Percentiles rank a stretch among this genome's conserved stretches.
These are phyloP conservation scores for Diadumene lineata DNA, from an alignment of 92 coral and sea anemone species.

Conservation along the genomic window DNA sequence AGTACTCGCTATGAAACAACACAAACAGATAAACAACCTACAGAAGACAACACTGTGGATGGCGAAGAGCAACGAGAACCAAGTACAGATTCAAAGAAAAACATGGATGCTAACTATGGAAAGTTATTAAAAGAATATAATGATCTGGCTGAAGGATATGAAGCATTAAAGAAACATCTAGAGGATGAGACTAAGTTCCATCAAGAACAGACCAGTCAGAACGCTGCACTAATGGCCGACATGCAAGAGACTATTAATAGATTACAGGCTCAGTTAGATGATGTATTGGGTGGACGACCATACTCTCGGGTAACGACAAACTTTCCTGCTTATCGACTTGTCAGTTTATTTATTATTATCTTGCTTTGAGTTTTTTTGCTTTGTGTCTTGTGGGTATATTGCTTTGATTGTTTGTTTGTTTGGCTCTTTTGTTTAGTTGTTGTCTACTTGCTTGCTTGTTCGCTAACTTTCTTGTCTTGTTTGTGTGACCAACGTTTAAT, in stretches of 20 bases:
- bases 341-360: too few relatives aligned
- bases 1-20: conserved; percentile 31
- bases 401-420: too few relatives aligned
- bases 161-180: conserved; percentile 59
- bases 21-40: background rate
- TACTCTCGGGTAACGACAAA: conserved; percentile 32
- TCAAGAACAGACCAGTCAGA: conserved; percentile 92
- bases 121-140: conserved; percentile 85
- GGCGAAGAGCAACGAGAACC: too few relatives aligned
- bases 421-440: too few relatives aligned
- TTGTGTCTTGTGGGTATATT: too few relatives aligned
- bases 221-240: conserved; percentile 92
- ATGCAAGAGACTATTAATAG: conserved; percentile 97
- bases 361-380: too few relatives aligned
- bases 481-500: too few relatives aligned
- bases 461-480: too few relatives aligned
- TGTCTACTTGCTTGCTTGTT: too few relatives aligned
- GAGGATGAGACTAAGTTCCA: conserved; percentile 82
- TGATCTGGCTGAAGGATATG: conserved; percentile 86
- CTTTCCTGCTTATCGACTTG: too few relatives aligned
- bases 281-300: conserved; percentile 58
- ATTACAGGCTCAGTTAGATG: conserved; percentile 70
- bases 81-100: conserved; percentile 10
- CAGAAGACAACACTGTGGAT: conserved; percentile 5
- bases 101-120: conserved; percentile 57